These are phyloP conservation scores for Semnornis frantzii DNA, from an alignment of 2,113 vertebrate species.

Conservation along the genomic window DNA sequence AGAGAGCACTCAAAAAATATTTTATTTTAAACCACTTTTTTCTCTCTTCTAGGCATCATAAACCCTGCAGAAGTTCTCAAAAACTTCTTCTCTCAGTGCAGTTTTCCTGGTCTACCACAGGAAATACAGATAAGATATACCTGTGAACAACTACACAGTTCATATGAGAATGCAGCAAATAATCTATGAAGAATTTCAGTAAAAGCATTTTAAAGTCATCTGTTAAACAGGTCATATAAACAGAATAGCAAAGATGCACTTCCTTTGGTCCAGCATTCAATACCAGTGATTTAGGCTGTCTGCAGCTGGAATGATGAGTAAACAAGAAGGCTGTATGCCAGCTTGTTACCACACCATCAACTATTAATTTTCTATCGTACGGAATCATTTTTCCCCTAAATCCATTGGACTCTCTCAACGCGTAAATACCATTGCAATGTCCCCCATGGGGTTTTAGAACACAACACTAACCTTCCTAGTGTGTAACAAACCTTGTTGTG, in stretches of 20 bases:
- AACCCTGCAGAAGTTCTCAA: background rate
- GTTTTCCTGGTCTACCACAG: background rate
- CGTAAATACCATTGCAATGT: background rate
- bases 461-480: background rate
- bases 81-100: background rate
- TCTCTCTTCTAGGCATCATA: background rate
- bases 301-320: background rate
- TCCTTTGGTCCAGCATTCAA: background rate
- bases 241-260: background rate
- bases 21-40: background rate
- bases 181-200: background rate
- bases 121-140: background rate
- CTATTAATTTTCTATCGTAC: background rate
- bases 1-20: background rate
- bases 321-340: background rate
- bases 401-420: background rate
- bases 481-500: background rate
- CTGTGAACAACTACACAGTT: background rate
- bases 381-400: background rate
- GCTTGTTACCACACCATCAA: background rate
- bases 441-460: background rate
- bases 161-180: background rate
- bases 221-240: background rate
- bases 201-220: background rate
- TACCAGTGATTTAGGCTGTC: background rate